A percentile compares a stretch with the other conserved stretches of the same genome.
phyloP scores from a whole-genome alignment of 2,888 invertebrate genomes.

The Tetranychus truncatus region DNA sequence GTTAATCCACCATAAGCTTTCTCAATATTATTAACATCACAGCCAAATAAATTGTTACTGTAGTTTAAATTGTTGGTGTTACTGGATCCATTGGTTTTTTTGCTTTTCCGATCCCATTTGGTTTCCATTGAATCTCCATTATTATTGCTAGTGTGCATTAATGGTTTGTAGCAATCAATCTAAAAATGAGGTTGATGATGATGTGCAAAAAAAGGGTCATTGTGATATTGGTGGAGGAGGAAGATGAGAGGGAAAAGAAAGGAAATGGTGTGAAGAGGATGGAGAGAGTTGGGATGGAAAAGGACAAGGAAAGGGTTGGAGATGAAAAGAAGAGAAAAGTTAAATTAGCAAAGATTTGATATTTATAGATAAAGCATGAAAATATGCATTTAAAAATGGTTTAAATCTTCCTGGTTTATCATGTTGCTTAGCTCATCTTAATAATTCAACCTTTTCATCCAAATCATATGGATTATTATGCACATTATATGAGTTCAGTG shows the following conservation, averaged over 20 bases:
- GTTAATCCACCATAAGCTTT: constrained; percentile 13
- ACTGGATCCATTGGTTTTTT: not conserved
- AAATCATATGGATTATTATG: no score
- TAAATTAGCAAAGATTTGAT: not conserved
- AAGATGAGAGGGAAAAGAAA: not conserved
- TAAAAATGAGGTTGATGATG: constrained; percentile 4
- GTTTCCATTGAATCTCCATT: not conserved
- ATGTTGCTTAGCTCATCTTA: no score
- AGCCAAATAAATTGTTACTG: constrained; percentile 7
- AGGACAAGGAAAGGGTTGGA: not conserved
- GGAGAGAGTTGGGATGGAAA: not conserved
- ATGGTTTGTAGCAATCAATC: not conserved
- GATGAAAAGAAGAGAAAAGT: not conserved
- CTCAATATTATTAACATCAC: constrained; percentile 14
- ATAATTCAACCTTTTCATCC: no score
- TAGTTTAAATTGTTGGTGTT: not conserved
- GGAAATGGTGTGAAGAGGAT: not conserved
- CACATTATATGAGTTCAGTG: no score
- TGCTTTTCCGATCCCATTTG: not conserved
- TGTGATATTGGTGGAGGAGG: not conserved
- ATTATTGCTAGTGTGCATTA: not conserved
- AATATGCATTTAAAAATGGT: no score
- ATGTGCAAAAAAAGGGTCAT: not conserved
- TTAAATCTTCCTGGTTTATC: no score
- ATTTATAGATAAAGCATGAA: not conserved